phyloP scores from a whole-genome alignment of 2,888 invertebrate species.

The Anaspis maculata region DNA sequence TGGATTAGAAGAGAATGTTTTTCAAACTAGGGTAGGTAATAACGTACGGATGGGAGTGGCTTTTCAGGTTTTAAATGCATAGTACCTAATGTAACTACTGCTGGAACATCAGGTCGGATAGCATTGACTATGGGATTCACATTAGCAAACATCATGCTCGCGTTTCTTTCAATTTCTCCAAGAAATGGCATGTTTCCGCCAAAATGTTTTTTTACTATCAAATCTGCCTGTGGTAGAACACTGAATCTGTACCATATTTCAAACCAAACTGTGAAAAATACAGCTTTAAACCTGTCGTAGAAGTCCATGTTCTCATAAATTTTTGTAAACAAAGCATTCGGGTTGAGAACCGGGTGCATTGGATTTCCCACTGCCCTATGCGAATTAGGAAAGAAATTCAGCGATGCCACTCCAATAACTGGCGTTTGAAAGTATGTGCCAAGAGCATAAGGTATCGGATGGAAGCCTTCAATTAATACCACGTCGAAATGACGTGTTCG shows the following conservation, averaged over 20 bases:
- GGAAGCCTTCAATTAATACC: conserved; percentile 12
- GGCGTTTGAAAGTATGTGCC: conserved; percentile 11
- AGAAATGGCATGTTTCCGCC: conserved; percentile 3
- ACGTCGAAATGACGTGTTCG: conserved; percentile 14
- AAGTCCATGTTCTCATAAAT: conserved; percentile 7
- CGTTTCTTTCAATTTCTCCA: conserved; percentile 4
- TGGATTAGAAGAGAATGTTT: conserved; percentile 1
- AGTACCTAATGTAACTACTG: conserved; percentile 3
- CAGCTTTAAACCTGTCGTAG: conserved; percentile 5
- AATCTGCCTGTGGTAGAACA: conserved; percentile 1
- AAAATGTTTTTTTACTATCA: conserved; percentile 2
- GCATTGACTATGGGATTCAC: conserved; percentile 3
- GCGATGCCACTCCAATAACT: conserved; percentile 18
- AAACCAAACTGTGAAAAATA: too few relatives aligned
- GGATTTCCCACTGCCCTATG: conserved; percentile 25
- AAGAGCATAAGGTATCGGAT: conserved; percentile 8
- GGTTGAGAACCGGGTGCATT: conserved; percentile 23
- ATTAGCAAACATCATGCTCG: conserved; percentile 4
- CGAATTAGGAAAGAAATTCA: conserved; percentile 14
- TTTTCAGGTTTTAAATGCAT: conserved; percentile 7
- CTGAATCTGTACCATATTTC: conserved; percentile 2
- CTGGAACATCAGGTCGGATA: conserved; percentile 3
- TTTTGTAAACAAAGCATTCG: conserved; percentile 16
- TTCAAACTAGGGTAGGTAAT: too few relatives aligned
- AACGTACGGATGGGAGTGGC: conserved; percentile 12